Evolutionary conservation across 2,888 invertebrate species (phyloP).

Genomic region (Phortica magna): DNA sequence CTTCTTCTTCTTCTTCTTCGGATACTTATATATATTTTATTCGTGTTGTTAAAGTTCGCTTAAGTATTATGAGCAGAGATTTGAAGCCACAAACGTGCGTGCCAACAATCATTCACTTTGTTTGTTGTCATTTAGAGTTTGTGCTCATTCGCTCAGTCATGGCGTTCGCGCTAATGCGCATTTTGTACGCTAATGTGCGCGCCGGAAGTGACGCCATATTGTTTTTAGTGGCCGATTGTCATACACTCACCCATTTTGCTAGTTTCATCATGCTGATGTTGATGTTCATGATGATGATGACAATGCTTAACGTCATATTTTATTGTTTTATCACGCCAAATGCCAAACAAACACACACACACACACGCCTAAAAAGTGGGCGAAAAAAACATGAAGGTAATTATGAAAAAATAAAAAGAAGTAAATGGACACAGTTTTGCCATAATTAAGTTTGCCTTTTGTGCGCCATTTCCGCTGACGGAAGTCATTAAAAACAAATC

Average conservation of each 20-base stretch:
- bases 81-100: not conserved
- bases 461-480: constrained; percentile 2
- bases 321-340: constrained; percentile 8
- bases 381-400: not conserved
- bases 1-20: too few relatives aligned
- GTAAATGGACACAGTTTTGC: not conserved
- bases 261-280: not conserved
- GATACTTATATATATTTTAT: too few relatives aligned
- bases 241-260: not conserved
- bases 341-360: not conserved
- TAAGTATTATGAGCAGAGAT: too few relatives aligned
- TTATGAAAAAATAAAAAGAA: not conserved
- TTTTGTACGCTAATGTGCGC: constrained; percentile 31
- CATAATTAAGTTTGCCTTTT: constrained; percentile 28
- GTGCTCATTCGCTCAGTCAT: not conserved
- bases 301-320: constrained; percentile 19
- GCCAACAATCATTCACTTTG: constrained; percentile 5
- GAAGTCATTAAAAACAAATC: constrained; percentile 28
- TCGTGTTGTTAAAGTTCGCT: too few relatives aligned
- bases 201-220: constrained; percentile 70
- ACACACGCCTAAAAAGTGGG: not conserved
- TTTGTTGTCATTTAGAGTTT: not conserved
- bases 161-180: constrained; percentile 25
- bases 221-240: constrained; percentile 56
- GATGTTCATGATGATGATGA: constrained; percentile 35